Conservation (phyloP, 2,888 invertebrate species). For the Gordius sp. region DNA sequence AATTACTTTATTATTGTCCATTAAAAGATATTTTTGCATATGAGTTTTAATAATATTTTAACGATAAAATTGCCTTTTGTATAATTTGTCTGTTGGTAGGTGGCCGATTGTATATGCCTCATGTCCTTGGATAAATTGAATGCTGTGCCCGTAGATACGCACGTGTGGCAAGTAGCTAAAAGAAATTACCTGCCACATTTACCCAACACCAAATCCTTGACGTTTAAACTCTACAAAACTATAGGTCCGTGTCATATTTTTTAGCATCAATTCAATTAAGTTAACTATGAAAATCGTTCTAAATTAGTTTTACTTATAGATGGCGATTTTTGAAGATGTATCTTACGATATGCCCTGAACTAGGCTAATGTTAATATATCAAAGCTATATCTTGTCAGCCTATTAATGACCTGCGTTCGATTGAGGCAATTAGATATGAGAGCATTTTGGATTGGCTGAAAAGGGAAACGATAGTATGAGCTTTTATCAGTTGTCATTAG, state of each 20-base stretch:
- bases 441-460: too few species aligned
- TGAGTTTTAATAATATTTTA: slow-evolving; percentile 16
- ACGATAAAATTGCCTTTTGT: slow-evolving; percentile 13
- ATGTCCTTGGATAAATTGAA: slow-evolving; percentile 71
- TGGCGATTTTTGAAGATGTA: too few species aligned
- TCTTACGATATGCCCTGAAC: too few species aligned
- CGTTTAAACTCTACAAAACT: slow-evolving; percentile 53
- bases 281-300: too few species aligned
- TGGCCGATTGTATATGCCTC: slow-evolving; percentile 83
- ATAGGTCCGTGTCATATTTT: slow-evolving; percentile 44
- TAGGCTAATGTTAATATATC: too few species aligned
- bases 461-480: too few species aligned
- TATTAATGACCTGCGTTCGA: too few species aligned
- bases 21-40: neutral
- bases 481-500: too few species aligned
- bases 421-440: too few species aligned
- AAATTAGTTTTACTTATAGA: too few species aligned
- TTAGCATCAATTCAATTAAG: too few species aligned
- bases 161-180: slow-evolving; percentile 61
- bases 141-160: slow-evolving; percentile 78
- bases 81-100: slow-evolving; percentile 36
- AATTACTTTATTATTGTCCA: slow-evolving; percentile 16
- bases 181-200: slow-evolving; percentile 21
- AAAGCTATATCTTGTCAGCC: too few species aligned
- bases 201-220: slow-evolving; percentile 35